These are phyloP conservation scores for Tachyglossus aculeatus DNA, from an alignment of 2,797 vertebrate species.

Conservation along the genomic window DNA sequence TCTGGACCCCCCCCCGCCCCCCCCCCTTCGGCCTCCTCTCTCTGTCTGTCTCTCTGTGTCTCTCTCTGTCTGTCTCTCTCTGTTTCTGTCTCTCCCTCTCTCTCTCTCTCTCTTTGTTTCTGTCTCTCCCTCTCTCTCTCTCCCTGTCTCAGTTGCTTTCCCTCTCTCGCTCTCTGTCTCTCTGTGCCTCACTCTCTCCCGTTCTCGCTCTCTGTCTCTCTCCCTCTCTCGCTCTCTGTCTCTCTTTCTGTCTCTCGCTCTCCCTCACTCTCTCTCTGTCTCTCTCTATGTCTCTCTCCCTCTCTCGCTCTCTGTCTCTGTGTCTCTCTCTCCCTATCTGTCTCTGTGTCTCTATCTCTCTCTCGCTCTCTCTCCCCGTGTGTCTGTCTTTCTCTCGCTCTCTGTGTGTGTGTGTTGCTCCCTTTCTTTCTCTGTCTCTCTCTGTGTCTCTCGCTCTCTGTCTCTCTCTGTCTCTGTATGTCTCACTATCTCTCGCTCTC, in stretches of 20 bases:
- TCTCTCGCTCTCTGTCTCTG: neutral
- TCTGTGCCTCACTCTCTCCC: too few relatives aligned
- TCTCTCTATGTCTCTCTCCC: neutral
- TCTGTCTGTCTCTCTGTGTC: too few relatives aligned
- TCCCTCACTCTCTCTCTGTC: neutral
- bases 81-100: conserved; percentile 35
- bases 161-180: too few relatives aligned
- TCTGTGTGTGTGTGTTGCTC: conserved; percentile 67
- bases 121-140: too few relatives aligned
- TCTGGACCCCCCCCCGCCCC: too few relatives aligned
- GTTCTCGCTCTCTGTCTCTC: too few relatives aligned
- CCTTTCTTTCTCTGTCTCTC: conserved; percentile 73
- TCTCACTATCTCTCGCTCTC: neutral
- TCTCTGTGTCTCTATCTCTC: neutral
- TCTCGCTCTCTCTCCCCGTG: neutral
- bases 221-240: neutral
- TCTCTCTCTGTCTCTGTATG: neutral
- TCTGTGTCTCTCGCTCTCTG: conserved; percentile 32
- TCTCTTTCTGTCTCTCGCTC: too few relatives aligned
- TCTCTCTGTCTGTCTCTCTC: too few relatives aligned
- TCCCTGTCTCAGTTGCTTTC: too few relatives aligned
- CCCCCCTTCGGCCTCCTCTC: too few relatives aligned
- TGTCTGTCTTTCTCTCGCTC: conserved; percentile 70
- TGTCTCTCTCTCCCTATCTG: neutral
- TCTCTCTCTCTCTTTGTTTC: neutral